Conservation (phyloP, 2,113 vertebrate species). For the Parus major region DNA sequence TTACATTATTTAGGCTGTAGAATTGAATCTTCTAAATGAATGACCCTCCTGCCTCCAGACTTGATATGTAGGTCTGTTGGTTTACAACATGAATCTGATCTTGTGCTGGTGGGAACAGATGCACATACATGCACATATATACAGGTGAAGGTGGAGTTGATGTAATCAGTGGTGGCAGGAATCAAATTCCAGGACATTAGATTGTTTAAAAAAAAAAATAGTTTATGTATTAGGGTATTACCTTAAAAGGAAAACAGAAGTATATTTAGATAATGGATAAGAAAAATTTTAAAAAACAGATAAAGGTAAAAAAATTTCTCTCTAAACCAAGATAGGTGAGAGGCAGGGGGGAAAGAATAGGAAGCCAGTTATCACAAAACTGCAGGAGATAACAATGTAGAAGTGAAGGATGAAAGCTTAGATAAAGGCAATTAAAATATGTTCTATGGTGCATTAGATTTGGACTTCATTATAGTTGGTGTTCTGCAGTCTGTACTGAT, state of each 20-base stretch:
- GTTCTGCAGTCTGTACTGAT: not conserved
- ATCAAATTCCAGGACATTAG: not conserved
- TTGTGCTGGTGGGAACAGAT: not conserved
- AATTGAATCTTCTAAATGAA: not conserved
- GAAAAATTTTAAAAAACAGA: not conserved
- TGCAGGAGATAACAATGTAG: not conserved
- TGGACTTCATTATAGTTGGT: not conserved
- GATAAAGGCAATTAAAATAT: not conserved
- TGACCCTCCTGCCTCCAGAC: not conserved
- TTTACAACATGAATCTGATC: not conserved
- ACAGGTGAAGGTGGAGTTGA: not conserved
- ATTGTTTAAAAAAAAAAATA: not conserved
- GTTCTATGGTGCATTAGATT: not conserved
- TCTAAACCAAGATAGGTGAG: not conserved
- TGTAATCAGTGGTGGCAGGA: not conserved
- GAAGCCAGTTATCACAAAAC: not conserved
- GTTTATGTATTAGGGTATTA: not conserved
- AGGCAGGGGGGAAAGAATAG: not conserved
- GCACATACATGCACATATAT: not conserved
- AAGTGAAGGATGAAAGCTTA: not conserved
- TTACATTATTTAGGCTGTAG: not conserved
- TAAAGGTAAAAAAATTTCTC: not conserved
- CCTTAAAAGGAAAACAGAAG: not conserved
- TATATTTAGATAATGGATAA: not conserved
- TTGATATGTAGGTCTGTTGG: not conserved